Evolutionary conservation across 2,888 invertebrate species (phyloP), one percentile per base, ranked within the genome.

Genomic region (Oligia latruncula): DNA sequence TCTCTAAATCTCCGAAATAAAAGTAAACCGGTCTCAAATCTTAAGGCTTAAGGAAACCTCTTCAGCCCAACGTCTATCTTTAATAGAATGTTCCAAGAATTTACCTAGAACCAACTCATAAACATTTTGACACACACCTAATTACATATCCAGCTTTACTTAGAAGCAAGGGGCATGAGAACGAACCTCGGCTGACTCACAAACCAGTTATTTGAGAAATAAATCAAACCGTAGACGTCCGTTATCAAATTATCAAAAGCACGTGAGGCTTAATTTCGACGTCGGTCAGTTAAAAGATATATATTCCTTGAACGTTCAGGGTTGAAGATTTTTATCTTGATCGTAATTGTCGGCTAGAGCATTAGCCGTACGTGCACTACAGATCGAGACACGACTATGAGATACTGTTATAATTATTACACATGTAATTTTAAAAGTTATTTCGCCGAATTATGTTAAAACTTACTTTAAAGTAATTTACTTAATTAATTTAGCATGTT

Each of bases 201-300:
- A 89, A 93, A 94, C 95, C 93, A 90, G 95, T 94, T 94, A 82
- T 84, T 83, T 86, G 88, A 83, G 91, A 93, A 94, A 96, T 96
- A 96, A 97, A 96, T 96, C 96, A 96, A 95, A 94, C 86, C 88
- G 89, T 90, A 91, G 92, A 90, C 93, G 84, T 91, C 93, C 92
- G 96, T 96, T 96, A 97, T 97, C 96, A 96, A 95, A 96, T 95
- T 96, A 97, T 96, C 96, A 96, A 95, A 95, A 92, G 93, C 96
- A 96, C 96, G 96, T 96, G 93, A 94, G 95, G 92, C 93, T 96
- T 96, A 96, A 96, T 96, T 96, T 95, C 92, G 90, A 92, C 92
- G 95, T 92, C 96, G 96, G 96, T 95, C 95, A 95, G 93, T 93
- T 93, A 94, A 94, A 95, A 96, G 95, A 94, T 94, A 93, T 94